phyloP scores from a whole-genome alignment of 2,888 invertebrate genomes.

The Leptothorax acervorum region DNA sequence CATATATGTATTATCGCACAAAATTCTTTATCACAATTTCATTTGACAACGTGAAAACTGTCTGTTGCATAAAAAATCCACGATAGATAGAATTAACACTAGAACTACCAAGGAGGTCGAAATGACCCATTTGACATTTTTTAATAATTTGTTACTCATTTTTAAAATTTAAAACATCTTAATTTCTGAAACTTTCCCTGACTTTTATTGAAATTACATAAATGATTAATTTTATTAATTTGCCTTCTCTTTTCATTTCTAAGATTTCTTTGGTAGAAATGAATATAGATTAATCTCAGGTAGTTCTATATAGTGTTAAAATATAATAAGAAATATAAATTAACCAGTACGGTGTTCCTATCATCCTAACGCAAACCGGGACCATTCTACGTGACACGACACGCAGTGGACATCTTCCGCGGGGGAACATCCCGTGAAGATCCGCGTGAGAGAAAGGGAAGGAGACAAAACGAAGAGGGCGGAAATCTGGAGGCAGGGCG shows the following conservation, averaged over 20 bases:
- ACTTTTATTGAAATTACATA: too few species aligned
- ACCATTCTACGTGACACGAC: background rate
- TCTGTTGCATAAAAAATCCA: background rate
- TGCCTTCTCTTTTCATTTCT: too few species aligned
- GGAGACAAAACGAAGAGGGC: background rate
- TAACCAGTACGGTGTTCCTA: background rate
- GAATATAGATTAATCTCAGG: too few species aligned
- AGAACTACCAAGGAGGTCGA: too few species aligned
- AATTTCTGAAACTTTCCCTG: too few species aligned
- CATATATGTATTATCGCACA: background rate
- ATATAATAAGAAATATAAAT: background rate
- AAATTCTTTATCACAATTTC: background rate
- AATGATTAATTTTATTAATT: too few species aligned
- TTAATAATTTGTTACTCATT: too few species aligned
- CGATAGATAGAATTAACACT: background rate
- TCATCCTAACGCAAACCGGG: background rate
- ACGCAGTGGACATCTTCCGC: background rate
- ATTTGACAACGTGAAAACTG: background rate
- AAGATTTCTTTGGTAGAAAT: too few species aligned
- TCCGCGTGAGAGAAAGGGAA: background rate
- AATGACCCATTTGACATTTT: too few species aligned
- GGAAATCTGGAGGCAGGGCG: conserved; percentile 23
- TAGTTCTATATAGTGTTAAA: too few species aligned
- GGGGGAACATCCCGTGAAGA: background rate
- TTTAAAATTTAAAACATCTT: too few species aligned